Base-by-base conservation (phyloP, 2,113 vertebrate genomes). In the Tinamus guttatus region DNA sequence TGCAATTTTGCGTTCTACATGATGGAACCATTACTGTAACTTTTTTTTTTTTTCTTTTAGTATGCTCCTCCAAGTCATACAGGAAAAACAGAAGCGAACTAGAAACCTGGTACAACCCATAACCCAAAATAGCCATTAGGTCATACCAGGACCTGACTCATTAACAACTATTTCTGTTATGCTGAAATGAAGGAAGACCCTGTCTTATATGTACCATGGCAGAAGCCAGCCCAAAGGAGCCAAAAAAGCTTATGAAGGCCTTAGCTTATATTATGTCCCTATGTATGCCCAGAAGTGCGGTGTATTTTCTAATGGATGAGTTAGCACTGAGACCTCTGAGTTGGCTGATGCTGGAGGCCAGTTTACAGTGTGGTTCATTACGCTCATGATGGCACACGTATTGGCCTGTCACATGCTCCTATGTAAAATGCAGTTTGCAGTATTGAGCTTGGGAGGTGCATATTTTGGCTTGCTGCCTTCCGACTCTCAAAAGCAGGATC, bases 361-460 rank as follows among this genome's bases (percentile, higher is more conserved):
- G 1, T 68, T 68, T 38, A 45, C 16, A 32, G 13, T 14, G 16
- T 32, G 5, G 2, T 30, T 91, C 56, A 56, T 25, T 41, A 47
- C 20, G 52, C 17, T n/a, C 56, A 11, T 56, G 71, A 71, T n/a
- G n/a, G n/a, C n/a, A 2, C 12, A 28, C 0, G 0, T 32, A 36
- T 30, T 4, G 38, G 3, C 14, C 13, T 27, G 40, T 74, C 38
- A 15, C 6, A 47, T 21, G 6, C 22, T 79, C 0, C 0, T 9
- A 38, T 12, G 9, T 27, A 75, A 63, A 92, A 84, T 6, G 3
- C 6, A 75, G 11, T 71, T 86, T 77, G 77, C 54, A 70, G 49
- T 16, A n/a, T 1, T 1, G 4, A 86, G n/a, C 10, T 90, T 17
- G 24, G 40, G 10, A 70, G 21, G 9, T 18, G 21, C 5, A 45